Evolutionary conservation across 2,797 vertebrate genomes (phyloP).

Genomic region (Rhabdomys pumilio): DNA sequence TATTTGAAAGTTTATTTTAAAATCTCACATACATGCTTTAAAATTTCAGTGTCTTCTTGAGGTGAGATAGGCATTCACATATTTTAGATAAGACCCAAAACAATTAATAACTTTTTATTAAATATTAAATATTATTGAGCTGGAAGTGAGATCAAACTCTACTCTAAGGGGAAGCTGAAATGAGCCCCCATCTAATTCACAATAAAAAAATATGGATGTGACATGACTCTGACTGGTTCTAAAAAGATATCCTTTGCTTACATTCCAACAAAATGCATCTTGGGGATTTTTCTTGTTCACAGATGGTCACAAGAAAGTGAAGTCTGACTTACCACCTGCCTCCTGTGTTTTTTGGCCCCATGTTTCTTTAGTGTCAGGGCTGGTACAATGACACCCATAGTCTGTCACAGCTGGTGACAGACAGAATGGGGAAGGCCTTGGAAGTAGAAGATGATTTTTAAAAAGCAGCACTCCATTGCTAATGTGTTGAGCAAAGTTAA

Average conservation of each 20-base stretch:
- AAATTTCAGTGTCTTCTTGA: neutral
- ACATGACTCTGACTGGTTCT: too few species aligned
- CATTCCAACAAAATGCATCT: neutral
- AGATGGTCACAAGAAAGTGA: neutral
- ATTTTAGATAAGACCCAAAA: neutral
- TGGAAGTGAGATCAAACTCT: neutral
- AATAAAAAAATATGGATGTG: rapidly evolving
- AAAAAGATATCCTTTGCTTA: neutral
- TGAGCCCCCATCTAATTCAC: rapidly evolving
- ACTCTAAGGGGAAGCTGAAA: rapidly evolving
- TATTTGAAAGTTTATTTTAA: neutral
- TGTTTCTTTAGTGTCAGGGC: neutral
- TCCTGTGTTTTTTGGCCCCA: neutral
- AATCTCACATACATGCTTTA: neutral
- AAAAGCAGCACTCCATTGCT: rapidly evolving
- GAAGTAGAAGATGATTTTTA: rapidly evolving
- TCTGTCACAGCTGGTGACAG: neutral
- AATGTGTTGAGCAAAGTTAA: neutral
- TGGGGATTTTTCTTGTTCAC: neutral
- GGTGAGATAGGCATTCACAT: neutral
- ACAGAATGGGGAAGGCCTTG: neutral
- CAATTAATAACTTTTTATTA: neutral
- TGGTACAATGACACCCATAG: rapidly evolving
- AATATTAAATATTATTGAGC: neutral
- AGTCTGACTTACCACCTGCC: rapidly evolving